Percentiles rank a stretch among this genome's conserved stretches.
Evolutionary conservation across 2,888 invertebrate genomes (phyloP).

Genomic region (Pseudococcus viburni): DNA sequence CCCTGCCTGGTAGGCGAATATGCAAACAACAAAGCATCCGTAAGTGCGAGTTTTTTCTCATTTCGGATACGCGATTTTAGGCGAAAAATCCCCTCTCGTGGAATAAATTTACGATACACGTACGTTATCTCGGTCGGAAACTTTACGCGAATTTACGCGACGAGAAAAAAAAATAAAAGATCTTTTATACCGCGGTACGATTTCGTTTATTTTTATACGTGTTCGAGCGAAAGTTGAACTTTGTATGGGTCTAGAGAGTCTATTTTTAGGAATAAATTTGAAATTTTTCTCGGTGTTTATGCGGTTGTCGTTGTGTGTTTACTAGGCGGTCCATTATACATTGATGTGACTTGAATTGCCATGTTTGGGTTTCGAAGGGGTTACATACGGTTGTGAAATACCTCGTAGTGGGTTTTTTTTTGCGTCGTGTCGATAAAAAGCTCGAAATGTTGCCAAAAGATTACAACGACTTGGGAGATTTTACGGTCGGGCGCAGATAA

Average conservation of each 20-base stretch:
- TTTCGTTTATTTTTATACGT: background rate
- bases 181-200: background rate
- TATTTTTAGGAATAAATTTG: background rate
- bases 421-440: background rate
- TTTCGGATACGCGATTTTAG: background rate
- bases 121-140: background rate
- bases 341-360: background rate
- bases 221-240: background rate
- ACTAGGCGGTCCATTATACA: background rate
- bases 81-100: background rate
- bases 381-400: background rate
- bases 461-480: background rate
- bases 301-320: background rate
- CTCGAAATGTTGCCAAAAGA: background rate
- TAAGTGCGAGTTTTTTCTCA: background rate
- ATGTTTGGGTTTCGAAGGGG: background rate
- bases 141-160: background rate
- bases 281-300: background rate
- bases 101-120: background rate
- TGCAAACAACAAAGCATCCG: constrained; percentile 29
- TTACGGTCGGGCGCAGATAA: background rate
- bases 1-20: background rate
- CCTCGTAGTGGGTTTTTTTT: background rate
- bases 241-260: background rate
- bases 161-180: background rate